Conservation (phyloP, 2,888 invertebrate species). For the Cremastinae sp. region DNA sequence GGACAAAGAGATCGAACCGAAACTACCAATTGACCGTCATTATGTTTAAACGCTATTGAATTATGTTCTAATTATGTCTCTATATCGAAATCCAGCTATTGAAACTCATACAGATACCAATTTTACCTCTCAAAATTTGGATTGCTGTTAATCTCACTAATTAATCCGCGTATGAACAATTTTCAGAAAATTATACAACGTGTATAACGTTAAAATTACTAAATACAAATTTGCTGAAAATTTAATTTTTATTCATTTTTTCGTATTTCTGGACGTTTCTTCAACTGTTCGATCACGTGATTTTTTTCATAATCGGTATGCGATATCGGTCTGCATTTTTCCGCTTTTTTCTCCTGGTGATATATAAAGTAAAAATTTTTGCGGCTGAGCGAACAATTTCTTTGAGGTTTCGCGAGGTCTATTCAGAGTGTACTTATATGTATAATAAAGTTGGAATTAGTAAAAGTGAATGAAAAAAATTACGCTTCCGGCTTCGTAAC, state of each 20-base stretch:
- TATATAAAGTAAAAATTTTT: too few relatives aligned
- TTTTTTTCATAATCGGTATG: too few relatives aligned
- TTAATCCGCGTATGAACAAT: too few relatives aligned
- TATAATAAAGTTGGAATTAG: slow-evolving; percentile 17
- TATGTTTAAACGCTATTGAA: not conserved
- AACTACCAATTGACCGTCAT: not conserved
- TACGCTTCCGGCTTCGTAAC: slow-evolving; percentile 1
- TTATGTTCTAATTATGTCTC: not conserved
- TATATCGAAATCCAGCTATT: not conserved
- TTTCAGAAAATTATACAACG: not conserved
- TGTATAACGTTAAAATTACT: not conserved
- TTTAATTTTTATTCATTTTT: too few relatives aligned
- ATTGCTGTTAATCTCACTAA: too few relatives aligned
- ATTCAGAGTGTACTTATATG: too few relatives aligned
- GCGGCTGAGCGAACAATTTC: slow-evolving; percentile 40
- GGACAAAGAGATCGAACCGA: not conserved
- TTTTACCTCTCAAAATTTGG: slow-evolving; percentile 12
- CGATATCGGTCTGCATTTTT: too few relatives aligned
- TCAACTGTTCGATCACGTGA: too few relatives aligned
- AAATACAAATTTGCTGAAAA: too few relatives aligned
- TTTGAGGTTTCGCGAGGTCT: too few relatives aligned
- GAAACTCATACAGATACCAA: not conserved
- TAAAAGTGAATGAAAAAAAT: slow-evolving; percentile 19
- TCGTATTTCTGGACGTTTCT: too few relatives aligned
- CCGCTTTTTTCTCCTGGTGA: too few relatives aligned